Conservation (phyloP, 2,113 vertebrate genomes). For the Odobenus rosmarus region DNA sequence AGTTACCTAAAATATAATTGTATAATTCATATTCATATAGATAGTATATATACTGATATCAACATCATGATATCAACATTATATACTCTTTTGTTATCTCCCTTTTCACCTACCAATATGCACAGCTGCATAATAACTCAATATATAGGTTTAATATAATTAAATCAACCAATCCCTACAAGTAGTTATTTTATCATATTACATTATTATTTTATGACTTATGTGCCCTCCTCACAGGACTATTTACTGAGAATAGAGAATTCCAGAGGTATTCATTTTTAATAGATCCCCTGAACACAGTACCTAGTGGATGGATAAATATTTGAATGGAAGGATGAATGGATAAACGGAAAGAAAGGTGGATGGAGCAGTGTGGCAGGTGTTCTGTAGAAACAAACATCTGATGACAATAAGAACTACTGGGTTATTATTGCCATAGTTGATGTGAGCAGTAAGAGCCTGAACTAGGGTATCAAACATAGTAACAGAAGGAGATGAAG, state of each 20-base stretch:
- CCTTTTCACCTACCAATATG: slow-evolving; percentile 8
- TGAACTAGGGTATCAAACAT: background rate
- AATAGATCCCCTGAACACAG: background rate
- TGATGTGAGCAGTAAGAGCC: background rate
- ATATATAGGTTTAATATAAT: background rate
- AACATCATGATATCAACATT: background rate
- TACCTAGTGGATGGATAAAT: background rate
- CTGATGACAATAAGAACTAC: background rate
- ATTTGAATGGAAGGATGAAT: background rate
- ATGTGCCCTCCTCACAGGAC: background rate
- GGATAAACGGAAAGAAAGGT: background rate
- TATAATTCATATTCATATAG: background rate
- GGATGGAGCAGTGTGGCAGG: background rate
- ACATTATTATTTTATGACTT: slow-evolving; percentile 9
- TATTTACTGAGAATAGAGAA: slow-evolving; percentile 45
- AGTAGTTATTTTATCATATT: background rate
- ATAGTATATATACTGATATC: background rate
- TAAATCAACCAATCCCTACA: background rate
- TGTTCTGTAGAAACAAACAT: background rate
- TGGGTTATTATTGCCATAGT: slow-evolving; percentile 10
- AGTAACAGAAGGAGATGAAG: background rate
- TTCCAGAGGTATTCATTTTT: slow-evolving; percentile 26
- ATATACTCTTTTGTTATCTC: background rate
- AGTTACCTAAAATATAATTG: background rate
- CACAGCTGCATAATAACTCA: background rate